Evolutionary conservation across 2,888 invertebrate species (phyloP).

Genomic region (Serrognathus titanus): DNA sequence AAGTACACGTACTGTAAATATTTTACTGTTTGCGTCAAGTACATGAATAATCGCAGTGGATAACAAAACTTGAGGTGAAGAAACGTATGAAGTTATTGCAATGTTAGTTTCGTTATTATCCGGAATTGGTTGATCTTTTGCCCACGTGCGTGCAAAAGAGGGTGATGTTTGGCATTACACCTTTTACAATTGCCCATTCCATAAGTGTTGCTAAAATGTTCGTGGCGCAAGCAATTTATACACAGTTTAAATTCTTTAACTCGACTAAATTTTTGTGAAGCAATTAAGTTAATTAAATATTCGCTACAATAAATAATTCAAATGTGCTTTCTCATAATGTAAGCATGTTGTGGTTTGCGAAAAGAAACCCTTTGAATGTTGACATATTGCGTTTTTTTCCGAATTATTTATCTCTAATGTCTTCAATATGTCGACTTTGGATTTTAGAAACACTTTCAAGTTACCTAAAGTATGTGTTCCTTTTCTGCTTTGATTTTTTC

Average conservation of each 20-base stretch:
- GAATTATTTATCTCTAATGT: slow-evolving; percentile 4
- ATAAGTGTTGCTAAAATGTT: slow-evolving; percentile 14
- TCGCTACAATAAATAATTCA: neutral
- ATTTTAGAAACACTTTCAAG: slow-evolving; percentile 4
- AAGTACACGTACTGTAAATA: slow-evolving; percentile 8
- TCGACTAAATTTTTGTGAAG: neutral
- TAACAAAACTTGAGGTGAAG: slow-evolving; percentile 10
- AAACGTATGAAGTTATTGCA: too few relatives aligned
- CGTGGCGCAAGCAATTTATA: slow-evolving; percentile 14
- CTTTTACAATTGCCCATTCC: slow-evolving; percentile 11
- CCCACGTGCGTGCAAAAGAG: slow-evolving; percentile 22
- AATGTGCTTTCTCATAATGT: neutral
- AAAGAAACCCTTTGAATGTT: neutral
- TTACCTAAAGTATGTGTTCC: slow-evolving; percentile 4
- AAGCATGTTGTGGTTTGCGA: neutral
- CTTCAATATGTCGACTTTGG: slow-evolving; percentile 9
- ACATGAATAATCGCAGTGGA: slow-evolving; percentile 14
- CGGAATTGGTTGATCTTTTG: slow-evolving; percentile 14
- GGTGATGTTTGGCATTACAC: slow-evolving; percentile 18
- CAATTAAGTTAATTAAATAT: slow-evolving; percentile 3
- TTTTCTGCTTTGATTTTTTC: slow-evolving; percentile 4
- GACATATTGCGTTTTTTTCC: neutral
- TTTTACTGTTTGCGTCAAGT: neutral
- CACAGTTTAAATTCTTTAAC: slow-evolving; percentile 4
- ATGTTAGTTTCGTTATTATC: neutral